These are phyloP conservation scores for Stictocephala bisonia DNA, from an alignment of 2,888 invertebrate species.

Conservation along the genomic window DNA sequence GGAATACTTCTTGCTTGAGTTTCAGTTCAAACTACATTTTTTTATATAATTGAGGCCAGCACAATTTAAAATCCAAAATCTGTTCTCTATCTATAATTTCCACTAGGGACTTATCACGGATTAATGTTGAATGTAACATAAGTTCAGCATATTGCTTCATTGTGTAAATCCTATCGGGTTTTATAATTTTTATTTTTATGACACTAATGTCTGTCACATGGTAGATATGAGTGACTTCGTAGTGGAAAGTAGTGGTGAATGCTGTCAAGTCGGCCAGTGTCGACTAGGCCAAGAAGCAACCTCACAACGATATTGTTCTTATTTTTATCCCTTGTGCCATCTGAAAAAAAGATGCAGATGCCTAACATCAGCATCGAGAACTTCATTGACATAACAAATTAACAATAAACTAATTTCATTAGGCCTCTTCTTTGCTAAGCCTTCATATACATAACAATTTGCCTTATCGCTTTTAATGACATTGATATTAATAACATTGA, in stretches of 20 bases:
- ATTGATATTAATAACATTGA: slow-evolving; percentile 26
- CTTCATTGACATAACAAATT: too few species aligned
- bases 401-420: too few species aligned
- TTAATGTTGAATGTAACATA: slow-evolving; percentile 5
- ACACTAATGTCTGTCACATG: slow-evolving; percentile 31
- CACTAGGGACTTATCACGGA: neutral
- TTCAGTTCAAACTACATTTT: slow-evolving; percentile 23
- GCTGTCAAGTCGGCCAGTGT: slow-evolving; percentile 5
- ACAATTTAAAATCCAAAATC: slow-evolving; percentile 36
- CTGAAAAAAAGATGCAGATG: too few species aligned
- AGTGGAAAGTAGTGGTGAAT: slow-evolving; percentile 37
- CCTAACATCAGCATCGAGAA: too few species aligned
- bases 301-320: slow-evolving; percentile 31
- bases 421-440: too few species aligned
- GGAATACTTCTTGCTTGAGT: slow-evolving; percentile 19
- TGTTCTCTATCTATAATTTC: neutral
- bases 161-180: slow-evolving; percentile 36
- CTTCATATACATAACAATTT: slow-evolving; percentile 9
- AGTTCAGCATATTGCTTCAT: slow-evolving; percentile 27
- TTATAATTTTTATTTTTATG: slow-evolving; percentile 31
- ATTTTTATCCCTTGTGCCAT: slow-evolving; percentile 24
- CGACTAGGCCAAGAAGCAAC: slow-evolving; percentile 17
- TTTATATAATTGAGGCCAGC: slow-evolving; percentile 10
- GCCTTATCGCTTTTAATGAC: slow-evolving; percentile 21
- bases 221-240: slow-evolving; percentile 20